These are phyloP conservation scores for Heterohyrax brucei DNA, from an alignment of 2,797 vertebrate genomes.

Conservation along the genomic window DNA sequence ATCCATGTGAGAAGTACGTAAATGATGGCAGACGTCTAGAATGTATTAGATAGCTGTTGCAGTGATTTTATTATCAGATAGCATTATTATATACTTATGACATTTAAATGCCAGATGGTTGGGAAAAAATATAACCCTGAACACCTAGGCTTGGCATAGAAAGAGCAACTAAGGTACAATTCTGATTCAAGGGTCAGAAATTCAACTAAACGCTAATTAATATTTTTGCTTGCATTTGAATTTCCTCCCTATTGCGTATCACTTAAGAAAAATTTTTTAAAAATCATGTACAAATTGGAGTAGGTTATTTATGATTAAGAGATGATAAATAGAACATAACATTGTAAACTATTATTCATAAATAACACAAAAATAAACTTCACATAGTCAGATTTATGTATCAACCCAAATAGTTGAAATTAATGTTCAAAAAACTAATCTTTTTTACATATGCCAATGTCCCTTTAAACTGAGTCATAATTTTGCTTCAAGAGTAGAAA, in stretches of 20 bases:
- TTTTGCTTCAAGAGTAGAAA: neutral
- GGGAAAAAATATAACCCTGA: neutral
- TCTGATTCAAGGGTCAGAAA: neutral
- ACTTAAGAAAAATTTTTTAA: constrained; percentile 25
- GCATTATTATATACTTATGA: neutral
- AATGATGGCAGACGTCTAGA: neutral
- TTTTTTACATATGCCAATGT: neutral
- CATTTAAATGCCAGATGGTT: constrained; percentile 12
- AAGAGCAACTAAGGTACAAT: neutral
- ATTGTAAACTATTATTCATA: constrained; percentile 13
- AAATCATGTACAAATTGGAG: constrained; percentile 5
- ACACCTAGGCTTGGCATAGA: constrained; percentile 14
- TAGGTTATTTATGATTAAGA: neutral
- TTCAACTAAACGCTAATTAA: neutral
- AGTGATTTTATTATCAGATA: constrained; percentile 5
- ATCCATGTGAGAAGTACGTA: neutral
- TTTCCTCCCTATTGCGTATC: neutral
- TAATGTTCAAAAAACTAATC: neutral
- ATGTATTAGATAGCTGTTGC: neutral
- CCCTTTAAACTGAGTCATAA: neutral
- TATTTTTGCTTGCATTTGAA: neutral
- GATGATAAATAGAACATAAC: neutral
- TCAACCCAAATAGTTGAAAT: neutral
- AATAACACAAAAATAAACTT: constrained; percentile 14
- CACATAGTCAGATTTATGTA: neutral